A percentile compares a stretch with the other conserved stretches of the same genome.
phyloP scores from a whole-genome alignment of 2,888 invertebrate genomes.

The Proisotoma minuta region DNA sequence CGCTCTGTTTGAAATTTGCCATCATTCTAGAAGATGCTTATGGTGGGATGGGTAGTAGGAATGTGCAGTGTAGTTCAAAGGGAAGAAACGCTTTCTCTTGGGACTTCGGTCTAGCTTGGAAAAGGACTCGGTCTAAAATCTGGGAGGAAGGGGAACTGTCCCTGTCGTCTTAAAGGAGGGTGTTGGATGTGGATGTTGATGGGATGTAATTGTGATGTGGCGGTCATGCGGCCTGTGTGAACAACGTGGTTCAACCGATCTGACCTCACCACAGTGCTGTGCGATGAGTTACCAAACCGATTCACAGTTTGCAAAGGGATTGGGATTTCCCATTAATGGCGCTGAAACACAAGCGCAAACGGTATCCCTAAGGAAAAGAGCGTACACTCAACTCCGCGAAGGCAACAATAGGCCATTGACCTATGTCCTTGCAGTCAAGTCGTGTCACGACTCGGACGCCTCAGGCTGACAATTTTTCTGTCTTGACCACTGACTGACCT shows the following conservation, averaged over 20 bases:
- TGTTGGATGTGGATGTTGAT: neutral
- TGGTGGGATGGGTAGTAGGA: neutral
- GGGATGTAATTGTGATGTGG: neutral
- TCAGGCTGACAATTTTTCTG: neutral
- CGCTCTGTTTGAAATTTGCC: neutral
- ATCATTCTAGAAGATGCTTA: neutral
- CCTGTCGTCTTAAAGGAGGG: neutral
- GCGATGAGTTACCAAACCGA: constrained; percentile 13
- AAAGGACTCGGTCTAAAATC: neutral
- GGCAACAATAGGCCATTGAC: too few species aligned
- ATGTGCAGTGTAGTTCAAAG: constrained; percentile 4
- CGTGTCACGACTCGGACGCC: constrained; percentile 39
- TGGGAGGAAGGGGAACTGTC: neutral
- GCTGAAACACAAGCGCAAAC: constrained; percentile 11
- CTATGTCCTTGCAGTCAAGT: constrained; percentile 39
- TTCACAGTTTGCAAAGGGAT: constrained; percentile 9
- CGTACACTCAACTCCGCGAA: constrained; percentile 43
- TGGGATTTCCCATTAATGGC: constrained; percentile 1
- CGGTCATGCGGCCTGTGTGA: neutral
- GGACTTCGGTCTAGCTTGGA: neutral
- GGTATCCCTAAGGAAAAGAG: constrained; percentile 9
- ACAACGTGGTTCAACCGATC: too few species aligned
- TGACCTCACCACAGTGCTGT: neutral
- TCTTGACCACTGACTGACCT: neutral
- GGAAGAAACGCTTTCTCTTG: too few species aligned